These are phyloP conservation scores for Brevimyrus niger DNA, from an alignment of 2,113 vertebrate species.

Conservation along the genomic window DNA sequence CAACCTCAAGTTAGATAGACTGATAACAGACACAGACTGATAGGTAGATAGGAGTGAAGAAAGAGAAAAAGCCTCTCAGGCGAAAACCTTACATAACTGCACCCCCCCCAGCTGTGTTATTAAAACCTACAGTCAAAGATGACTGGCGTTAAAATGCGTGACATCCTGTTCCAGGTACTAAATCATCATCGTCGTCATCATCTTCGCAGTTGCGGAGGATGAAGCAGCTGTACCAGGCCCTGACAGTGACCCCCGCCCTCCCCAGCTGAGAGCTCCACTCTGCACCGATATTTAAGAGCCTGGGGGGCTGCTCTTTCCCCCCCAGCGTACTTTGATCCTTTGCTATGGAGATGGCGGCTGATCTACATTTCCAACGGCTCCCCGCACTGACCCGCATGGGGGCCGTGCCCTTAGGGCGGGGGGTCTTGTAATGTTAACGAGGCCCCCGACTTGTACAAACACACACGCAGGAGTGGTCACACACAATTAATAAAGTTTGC, in stretches of 20 bases:
- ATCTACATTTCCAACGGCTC: background rate
- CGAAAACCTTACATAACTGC: background rate
- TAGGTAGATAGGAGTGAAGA: background rate
- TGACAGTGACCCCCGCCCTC: background rate
- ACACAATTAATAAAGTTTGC: background rate
- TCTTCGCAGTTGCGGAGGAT: background rate
- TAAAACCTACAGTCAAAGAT: background rate
- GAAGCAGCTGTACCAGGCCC: background rate
- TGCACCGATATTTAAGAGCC: slow-evolving; percentile 19
- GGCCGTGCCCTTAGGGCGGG: background rate
- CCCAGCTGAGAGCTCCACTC: background rate
- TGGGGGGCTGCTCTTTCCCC: background rate
- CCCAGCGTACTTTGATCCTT: background rate
- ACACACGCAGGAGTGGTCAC: background rate
- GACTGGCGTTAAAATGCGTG: background rate
- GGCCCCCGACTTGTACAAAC: background rate
- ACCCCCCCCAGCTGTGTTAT: background rate
- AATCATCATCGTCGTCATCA: background rate
- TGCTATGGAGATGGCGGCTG: background rate
- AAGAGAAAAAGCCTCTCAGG: background rate
- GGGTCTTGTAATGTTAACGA: background rate
- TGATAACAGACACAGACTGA: background rate
- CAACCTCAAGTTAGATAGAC: background rate
- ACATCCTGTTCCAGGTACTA: background rate
- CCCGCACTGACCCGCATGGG: background rate